Evolutionary conservation across 2,113 vertebrate genomes (phyloP), one percentile per base, ranked within the genome.

Genomic region (Hiodon alosoides): DNA sequence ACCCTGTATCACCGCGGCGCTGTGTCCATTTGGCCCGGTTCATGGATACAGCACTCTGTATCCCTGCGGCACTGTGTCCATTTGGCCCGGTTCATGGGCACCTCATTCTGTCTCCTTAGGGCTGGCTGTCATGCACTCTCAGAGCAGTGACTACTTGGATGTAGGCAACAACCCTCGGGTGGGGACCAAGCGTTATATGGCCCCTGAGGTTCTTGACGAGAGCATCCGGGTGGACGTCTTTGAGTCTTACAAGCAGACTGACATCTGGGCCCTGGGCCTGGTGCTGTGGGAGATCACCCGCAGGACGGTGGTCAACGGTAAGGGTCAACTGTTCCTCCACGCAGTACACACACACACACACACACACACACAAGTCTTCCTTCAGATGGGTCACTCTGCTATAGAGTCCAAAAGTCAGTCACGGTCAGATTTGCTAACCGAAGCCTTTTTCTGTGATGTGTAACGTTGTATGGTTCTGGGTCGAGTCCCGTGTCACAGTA

Each of bases 151-250:
- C 81, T 95, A 94, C 86, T 86, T 99, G 83, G 97, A 99, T 83
- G 94, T 98, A 0, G 97, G 96, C 60, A 95, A 95, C 86, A 99
- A 98, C 84, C 96, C 95, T 0, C 91, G 95, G 1, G 97, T 99
- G 79, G 97, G 97, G 80, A 99, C 97, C 80, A 99, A 99, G 80
- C 93, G 97, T 72, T 99, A 99, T 90, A 99, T 99, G 97, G 97
- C 97, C 1, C 97, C 96, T 0, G 96, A 98, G 87, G 95, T 98
- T 82, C 90, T 99, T 79, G 95, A 96, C 4, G 96, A 99, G 88
- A 95, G 92, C 74, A 96, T 99, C 79, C 94, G 93, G 75, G 94
- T 92, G 5, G 93, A 98, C 67, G 86, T 94, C 81, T 99, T 99
- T 53, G 95, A 99, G 83, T 99, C 97, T 69, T 99, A 97, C 86